phyloP scores from a whole-genome alignment of 2,797 vertebrate genomes.

The Xiphophorus birchmanni region DNA sequence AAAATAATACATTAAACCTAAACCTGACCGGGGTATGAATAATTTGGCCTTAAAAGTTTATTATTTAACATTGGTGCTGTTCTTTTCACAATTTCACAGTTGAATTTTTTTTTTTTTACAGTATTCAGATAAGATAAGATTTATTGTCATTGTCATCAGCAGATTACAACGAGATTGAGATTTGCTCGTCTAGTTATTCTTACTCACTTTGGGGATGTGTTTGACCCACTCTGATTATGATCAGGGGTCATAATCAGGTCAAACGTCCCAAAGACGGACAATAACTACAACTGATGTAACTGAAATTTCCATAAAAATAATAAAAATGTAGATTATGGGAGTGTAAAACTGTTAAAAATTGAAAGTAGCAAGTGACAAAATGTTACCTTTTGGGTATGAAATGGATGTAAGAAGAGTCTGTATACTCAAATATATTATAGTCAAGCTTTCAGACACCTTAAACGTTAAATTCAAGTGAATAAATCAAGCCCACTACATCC shows the following conservation, averaged over 20 bases:
- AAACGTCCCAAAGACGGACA: not conserved
- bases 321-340: not conserved
- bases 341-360: not conserved
- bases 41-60: not conserved
- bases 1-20: not conserved
- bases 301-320: not conserved
- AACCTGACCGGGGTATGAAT: not conserved
- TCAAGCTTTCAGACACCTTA: not conserved
- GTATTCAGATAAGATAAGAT: too few relatives aligned
- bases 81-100: not conserved
- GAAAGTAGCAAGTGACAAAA: not conserved
- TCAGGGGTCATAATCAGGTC: not conserved
- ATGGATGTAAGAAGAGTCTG: not conserved
- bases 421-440: not conserved
- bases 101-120: not conserved
- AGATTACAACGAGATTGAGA: too few relatives aligned
- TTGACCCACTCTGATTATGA: not conserved
- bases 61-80: not conserved
- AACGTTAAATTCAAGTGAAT: not conserved
- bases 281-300: not conserved
- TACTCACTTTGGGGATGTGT: not conserved
- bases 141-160: too few relatives aligned
- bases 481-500: not conserved
- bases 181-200: too few relatives aligned
- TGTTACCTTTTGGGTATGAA: not conserved